Evolutionary conservation across 2,797 vertebrate genomes (phyloP), one percentile per base, ranked within the genome.

Genomic region (Cyclura pinguis): DNA sequence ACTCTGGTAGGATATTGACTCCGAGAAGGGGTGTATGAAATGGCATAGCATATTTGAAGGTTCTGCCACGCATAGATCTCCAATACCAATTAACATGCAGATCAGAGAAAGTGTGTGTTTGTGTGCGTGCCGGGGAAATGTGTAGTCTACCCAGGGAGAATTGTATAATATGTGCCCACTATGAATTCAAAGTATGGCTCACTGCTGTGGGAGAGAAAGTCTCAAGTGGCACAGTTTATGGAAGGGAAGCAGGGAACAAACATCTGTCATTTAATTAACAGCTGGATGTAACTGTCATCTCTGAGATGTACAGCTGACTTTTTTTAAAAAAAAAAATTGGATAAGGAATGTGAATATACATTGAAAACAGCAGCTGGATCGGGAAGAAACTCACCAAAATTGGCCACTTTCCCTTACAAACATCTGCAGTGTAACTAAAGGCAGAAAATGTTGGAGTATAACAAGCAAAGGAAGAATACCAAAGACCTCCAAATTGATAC

Each of bases 261-360:
- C 89, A 93, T 83, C 89, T 86, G 73, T 86, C 92, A 85, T 89
- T 95, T 96, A 92, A 95, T 95, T 89, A 96, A 90, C 84, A 93
- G 90, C 88, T 95, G 92, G 72, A 24, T 94, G 87, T 76, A 74
- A 86, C 38, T 92, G 89, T 91, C 94, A 91, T 85, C 94, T 42
- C 73, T 90, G 90, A 95, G 77, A 88, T 91, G 86, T 95, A 93
- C 57, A 67, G 89, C 42, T 80, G 90, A 95, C 92, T 42, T 20
- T 91, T 85, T 92, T 95, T 95, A 91, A 95, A 64, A 67, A 67
- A 27, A 67, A 67, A 67, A 64, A 86, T n/a, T 18, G 88, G 89
- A 88, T 84, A 94, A 93, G 92, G 55, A 92, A 91, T 90, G 87
- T 67, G 27, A 92, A 78, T 35, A 72, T 27, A 35, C 91, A 87